Percentiles rank a stretch among this genome's conserved stretches.
Evolutionary conservation across 1,140 invertebrate species (phyloP).

Genomic region (Macrocentrus cingulum): DNA sequence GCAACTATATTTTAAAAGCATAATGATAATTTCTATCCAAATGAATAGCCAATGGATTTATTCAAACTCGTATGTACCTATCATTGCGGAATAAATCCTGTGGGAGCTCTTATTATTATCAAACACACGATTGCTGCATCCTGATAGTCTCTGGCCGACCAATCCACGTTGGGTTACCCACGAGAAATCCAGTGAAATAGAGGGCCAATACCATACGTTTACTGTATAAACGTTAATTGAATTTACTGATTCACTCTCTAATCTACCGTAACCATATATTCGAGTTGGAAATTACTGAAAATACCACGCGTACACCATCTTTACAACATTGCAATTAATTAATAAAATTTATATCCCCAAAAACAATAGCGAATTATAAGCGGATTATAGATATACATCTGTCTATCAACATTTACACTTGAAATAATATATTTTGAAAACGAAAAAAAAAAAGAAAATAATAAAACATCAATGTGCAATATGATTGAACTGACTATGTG

Average conservation of each 20-base stretch:
- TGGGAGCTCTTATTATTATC: constrained; percentile 19
- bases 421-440: too few species aligned
- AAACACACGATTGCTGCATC: not conserved
- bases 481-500: too few species aligned
- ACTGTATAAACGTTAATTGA: constrained; percentile 52
- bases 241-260: constrained; percentile 52
- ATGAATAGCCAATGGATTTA: too few species aligned
- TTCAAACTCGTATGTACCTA: not conserved
- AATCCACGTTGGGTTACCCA: constrained; percentile 8
- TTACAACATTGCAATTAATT: too few species aligned
- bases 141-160: constrained; percentile 8
- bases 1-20: too few species aligned
- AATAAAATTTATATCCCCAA: too few species aligned
- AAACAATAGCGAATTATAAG: too few species aligned
- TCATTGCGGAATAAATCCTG: not conserved
- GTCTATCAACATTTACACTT: too few species aligned
- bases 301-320: constrained; percentile 23
- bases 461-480: too few species aligned
- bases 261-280: constrained; percentile 49
- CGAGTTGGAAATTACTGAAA: constrained; percentile 49
- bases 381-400: too few species aligned
- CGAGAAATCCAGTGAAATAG: constrained; percentile 20
- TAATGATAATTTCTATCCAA: too few species aligned
- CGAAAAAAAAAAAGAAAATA: too few species aligned
- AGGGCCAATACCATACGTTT: not conserved